These are phyloP conservation scores for Trichomalopsis sarcophagae DNA, from an alignment of 1,140 invertebrate genomes.

Conservation along the genomic window DNA sequence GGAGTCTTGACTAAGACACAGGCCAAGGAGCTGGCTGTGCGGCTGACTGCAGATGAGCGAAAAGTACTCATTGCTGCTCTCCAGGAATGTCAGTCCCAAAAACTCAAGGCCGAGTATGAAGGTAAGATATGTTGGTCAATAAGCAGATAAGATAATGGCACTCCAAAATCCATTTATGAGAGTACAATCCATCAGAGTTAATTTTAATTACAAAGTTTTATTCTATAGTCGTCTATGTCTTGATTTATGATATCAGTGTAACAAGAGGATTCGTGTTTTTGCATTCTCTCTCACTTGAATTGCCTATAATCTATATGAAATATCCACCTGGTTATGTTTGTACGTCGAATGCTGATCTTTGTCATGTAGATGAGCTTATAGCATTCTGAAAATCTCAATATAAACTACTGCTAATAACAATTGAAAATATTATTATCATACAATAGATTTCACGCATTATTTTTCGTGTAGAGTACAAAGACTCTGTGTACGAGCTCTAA, in stretches of 20 bases:
- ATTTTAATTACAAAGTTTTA: slow-evolving; percentile 29
- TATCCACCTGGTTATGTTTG: slow-evolving; percentile 20
- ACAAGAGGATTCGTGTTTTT: slow-evolving; percentile 31
- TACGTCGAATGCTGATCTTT: slow-evolving; percentile 39
- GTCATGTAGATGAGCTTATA: slow-evolving; percentile 20
- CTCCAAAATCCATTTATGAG: slow-evolving; percentile 30
- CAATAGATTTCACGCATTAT: slow-evolving; percentile 56
- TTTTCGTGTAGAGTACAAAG: slow-evolving; percentile 58
- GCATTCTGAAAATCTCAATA: slow-evolving; percentile 25
- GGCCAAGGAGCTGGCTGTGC: slow-evolving; percentile 81
- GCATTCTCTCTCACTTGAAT: slow-evolving; percentile 24
- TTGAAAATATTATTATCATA: slow-evolving; percentile 37
- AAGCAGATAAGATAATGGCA: slow-evolving; percentile 16
- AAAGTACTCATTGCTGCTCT: slow-evolving; percentile 79
- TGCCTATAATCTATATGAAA: slow-evolving; percentile 6
- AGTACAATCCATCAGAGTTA: slow-evolving; percentile 10
- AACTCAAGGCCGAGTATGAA: slow-evolving; percentile 83
- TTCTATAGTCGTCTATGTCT: slow-evolving; percentile 31
- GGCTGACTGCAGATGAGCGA: slow-evolving; percentile 82
- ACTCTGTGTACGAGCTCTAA: slow-evolving; percentile 56
- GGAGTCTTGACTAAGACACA: slow-evolving; percentile 80
- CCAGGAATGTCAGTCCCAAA: slow-evolving; percentile 82
- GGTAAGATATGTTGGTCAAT: slow-evolving; percentile 72
- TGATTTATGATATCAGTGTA: slow-evolving; percentile 34
- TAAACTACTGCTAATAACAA: slow-evolving; percentile 31